phyloP scores from a whole-genome alignment of 2,888 invertebrate genomes.

The Tortricodes alternella region DNA sequence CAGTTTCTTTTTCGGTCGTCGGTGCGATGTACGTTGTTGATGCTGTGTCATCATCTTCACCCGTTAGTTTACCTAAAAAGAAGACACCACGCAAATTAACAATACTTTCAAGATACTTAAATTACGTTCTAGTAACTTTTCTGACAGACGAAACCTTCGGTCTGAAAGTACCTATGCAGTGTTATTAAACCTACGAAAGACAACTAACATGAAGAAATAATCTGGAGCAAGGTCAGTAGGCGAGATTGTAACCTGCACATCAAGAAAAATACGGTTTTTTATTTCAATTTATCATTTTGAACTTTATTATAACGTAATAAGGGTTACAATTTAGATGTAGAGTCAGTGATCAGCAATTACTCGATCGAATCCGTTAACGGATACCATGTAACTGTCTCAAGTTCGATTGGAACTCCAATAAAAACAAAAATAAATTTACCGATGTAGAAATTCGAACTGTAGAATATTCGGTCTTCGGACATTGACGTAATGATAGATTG shows the following conservation, averaged over 20 bases:
- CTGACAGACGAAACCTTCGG: no score
- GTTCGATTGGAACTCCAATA: constrained; percentile 39
- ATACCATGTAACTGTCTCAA: constrained; percentile 56
- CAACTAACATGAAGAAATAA: constrained; percentile 34
- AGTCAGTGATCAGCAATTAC: constrained; percentile 39
- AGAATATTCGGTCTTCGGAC: background rate
- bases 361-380: constrained; percentile 37
- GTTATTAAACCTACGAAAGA: no score
- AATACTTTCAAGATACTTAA: background rate
- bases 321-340: constrained; percentile 37
- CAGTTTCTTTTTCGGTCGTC: constrained; percentile 28
- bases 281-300: constrained; percentile 22
- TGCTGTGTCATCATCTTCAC: constrained; percentile 60
- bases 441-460: constrained; percentile 2
- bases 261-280: constrained; percentile 30
- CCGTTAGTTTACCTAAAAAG: constrained; percentile 64
- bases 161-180: no score
- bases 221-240: constrained; percentile 58
- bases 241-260: constrained; percentile 38
- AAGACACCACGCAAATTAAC: constrained; percentile 25
- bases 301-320: constrained; percentile 39
- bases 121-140: no score
- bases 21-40: constrained; percentile 35
- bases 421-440: constrained; percentile 23
- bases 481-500: background rate